These are phyloP conservation scores for Toxotes jaculatrix DNA, from an alignment of 2,113 vertebrate species.

Conservation along the genomic window DNA sequence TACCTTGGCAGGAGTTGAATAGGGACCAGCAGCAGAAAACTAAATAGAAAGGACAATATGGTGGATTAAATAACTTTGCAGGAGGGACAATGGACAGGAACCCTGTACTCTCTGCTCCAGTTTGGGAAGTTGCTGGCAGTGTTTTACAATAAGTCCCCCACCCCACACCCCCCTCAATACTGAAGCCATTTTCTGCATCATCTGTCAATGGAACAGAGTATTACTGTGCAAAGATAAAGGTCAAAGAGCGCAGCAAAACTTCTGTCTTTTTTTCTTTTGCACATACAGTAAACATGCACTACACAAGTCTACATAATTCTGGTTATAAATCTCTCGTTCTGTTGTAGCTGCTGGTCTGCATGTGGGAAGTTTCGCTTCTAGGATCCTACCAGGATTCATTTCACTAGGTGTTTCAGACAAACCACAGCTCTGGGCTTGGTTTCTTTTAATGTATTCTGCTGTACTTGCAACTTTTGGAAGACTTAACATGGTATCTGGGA, in stretches of 20 bases:
- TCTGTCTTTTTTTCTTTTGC: not conserved
- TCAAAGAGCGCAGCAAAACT: conserved; percentile 5
- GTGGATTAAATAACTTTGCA: conserved; percentile 68
- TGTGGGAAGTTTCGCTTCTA: not conserved
- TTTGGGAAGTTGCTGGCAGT: conserved; percentile 73
- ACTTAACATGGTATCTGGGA: not conserved
- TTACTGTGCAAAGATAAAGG: conserved; percentile 26
- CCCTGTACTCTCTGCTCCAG: conserved; percentile 59
- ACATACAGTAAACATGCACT: conserved; percentile 1
- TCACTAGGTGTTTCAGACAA: not conserved
- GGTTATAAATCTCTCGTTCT: not conserved
- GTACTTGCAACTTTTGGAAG: not conserved
- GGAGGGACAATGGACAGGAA: conserved; percentile 63
- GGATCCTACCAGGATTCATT: not conserved
- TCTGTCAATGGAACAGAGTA: conserved; percentile 43
- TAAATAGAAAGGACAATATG: conserved; percentile 61
- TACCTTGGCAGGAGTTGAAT: conserved; percentile 66
- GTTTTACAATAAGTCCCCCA: conserved; percentile 60
- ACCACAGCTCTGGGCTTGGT: not conserved
- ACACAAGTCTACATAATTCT: not conserved
- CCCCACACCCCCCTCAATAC: not conserved
- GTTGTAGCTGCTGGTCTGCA: not conserved
- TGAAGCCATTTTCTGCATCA: conserved; percentile 65
- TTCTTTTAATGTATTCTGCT: not conserved
- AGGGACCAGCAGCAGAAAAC: conserved; percentile 43